Conservation (phyloP, 30 jellyfish, hydroid and myxozoan genomes). For the Aurelia sp. region DNA sequence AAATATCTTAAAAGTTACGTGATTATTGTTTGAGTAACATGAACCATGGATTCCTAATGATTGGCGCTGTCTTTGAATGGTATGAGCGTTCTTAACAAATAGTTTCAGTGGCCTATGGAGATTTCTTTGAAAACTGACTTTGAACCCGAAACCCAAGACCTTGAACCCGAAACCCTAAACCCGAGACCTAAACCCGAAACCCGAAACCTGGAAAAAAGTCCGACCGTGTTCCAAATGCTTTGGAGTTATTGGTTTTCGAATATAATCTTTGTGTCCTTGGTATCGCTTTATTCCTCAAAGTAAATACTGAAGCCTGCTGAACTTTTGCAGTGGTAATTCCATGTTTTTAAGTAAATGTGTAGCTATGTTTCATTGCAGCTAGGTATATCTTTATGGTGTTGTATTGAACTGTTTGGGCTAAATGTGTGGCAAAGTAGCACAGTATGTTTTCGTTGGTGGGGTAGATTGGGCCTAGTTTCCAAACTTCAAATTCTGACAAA, state of each 20-base stretch:
- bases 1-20: no score
- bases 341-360: background rate
- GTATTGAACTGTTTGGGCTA: slow-evolving; percentile 5
- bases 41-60: no score
- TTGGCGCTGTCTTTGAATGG: no score
- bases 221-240: no score
- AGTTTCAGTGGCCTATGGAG: no score
- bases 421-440: slow-evolving; percentile 8
- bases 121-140: no score
- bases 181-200: no score
- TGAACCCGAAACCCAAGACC: no score
- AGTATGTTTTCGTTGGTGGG: background rate
- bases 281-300: background rate
- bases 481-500: background rate
- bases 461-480: background rate
- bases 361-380: background rate
- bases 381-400: background rate
- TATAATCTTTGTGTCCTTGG: background rate
- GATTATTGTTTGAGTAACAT: no score
- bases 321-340: background rate
- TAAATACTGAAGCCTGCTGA: background rate
- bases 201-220: no score
- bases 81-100: no score
- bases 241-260: background rate
- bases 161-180: no score